phyloP scores from a whole-genome alignment of 2,113 vertebrate species.

The Stigmatopora argus region DNA sequence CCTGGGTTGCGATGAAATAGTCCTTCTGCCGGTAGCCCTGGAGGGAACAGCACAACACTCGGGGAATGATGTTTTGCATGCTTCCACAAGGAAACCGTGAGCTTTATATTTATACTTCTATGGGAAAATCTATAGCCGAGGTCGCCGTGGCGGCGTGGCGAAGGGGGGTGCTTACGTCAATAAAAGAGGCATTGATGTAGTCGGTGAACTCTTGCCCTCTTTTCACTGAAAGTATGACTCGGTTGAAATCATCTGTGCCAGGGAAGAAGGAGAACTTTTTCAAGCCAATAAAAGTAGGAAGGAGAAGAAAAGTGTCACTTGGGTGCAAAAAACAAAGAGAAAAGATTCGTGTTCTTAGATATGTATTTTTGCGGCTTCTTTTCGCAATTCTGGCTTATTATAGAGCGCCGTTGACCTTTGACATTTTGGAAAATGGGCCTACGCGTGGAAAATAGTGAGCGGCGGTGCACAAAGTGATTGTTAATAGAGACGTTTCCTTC shows the following conservation, averaged over 20 bases:
- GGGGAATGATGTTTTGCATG: conserved; percentile 56
- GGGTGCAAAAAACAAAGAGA: neutral
- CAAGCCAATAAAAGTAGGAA: conserved; percentile 47
- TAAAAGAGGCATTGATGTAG: conserved; percentile 98
- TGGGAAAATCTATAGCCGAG: conserved; percentile 57
- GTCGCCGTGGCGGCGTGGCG: conserved; percentile 33
- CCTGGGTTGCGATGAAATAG: conserved; percentile 93
- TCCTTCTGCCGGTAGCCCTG: conserved; percentile 86
- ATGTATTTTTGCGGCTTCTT: neutral
- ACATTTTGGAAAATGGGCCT: neutral
- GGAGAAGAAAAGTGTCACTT: conserved; percentile 19
- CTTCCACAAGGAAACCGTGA: conserved; percentile 59
- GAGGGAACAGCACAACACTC: conserved; percentile 54
- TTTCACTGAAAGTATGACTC: conserved; percentile 96
- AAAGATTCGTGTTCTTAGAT: neutral
- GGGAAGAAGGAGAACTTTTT: conserved; percentile 44
- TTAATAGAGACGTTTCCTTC: neutral
- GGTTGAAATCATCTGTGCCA: conserved; percentile 89
- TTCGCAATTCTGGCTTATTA: neutral
- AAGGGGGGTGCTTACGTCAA: conserved; percentile 79
- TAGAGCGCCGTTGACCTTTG: neutral
- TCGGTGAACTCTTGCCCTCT: conserved; percentile 95
- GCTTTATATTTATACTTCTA: conserved; percentile 64
- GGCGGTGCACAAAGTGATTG: neutral
- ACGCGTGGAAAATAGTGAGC: neutral